Percentiles rank a stretch among this genome's conserved stretches.
phyloP scores from a whole-genome alignment of 2,797 vertebrate species.

The Smutsia temminckii region DNA sequence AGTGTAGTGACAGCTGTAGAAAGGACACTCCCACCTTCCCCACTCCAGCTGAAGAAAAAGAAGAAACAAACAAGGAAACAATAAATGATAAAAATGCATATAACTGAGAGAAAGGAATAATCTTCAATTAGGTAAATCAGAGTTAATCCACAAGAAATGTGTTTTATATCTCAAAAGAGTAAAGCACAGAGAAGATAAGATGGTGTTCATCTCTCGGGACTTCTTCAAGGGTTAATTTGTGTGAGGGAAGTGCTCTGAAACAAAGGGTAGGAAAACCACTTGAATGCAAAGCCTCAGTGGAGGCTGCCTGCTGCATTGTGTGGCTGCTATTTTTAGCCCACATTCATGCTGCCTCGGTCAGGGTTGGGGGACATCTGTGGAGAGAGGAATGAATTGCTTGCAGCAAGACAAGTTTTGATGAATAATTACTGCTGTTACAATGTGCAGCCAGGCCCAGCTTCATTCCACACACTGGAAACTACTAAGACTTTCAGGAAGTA shows the following conservation, averaged over 20 bases:
- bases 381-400: slow-evolving; percentile 59
- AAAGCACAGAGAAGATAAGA: not conserved
- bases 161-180: not conserved
- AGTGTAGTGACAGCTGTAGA: not conserved
- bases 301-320: not conserved
- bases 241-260: not conserved
- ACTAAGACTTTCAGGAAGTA: slow-evolving; percentile 37
- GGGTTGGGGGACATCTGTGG: not conserved
- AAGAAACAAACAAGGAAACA: not conserved
- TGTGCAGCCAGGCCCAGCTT: slow-evolving; percentile 9
- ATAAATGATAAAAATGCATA: not conserved
- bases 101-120: slow-evolving; percentile 15
- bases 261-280: not conserved
- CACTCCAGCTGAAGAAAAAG: not conserved
- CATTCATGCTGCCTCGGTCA: slow-evolving; percentile 52
- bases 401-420: slow-evolving; percentile 64
- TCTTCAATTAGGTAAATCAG: not conserved
- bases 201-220: not conserved
- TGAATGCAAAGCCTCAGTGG: not conserved
- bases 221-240: slow-evolving; percentile 3
- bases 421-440: slow-evolving; percentile 69
- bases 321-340: slow-evolving; percentile 63
- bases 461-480: not conserved
- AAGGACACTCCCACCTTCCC: not conserved
- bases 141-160: not conserved